phyloP scores from a whole-genome alignment of 2,797 vertebrate genomes.

The Alfaro cultratus region DNA sequence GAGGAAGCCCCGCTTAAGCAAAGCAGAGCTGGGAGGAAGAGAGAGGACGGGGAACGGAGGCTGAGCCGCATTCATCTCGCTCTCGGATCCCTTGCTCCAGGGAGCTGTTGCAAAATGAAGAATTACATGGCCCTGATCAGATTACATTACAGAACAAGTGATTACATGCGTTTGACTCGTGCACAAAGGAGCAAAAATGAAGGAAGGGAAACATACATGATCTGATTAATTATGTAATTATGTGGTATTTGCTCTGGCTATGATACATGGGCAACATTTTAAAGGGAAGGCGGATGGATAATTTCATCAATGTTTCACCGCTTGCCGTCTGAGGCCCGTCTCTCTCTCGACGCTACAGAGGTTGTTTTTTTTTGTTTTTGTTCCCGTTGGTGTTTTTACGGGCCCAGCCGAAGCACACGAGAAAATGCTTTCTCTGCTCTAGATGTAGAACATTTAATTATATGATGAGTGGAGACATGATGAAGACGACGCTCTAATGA shows the following conservation, averaged over 20 bases:
- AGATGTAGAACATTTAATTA: background rate
- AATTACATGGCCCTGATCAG: slow-evolving; percentile 79
- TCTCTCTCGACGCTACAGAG: slow-evolving; percentile 36
- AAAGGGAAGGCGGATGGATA: slow-evolving; percentile 59
- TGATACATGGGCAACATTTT: slow-evolving; percentile 69
- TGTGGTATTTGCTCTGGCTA: slow-evolving; percentile 69
- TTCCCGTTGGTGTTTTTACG: slow-evolving; percentile 22
- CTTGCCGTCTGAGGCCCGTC: slow-evolving; percentile 33
- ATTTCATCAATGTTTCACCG: slow-evolving; percentile 69
- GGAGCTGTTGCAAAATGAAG: slow-evolving; percentile 81
- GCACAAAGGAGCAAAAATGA: slow-evolving; percentile 68
- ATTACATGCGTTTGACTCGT: slow-evolving; percentile 78
- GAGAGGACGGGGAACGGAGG: slow-evolving; percentile 42
- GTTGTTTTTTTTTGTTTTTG: slow-evolving; percentile 23
- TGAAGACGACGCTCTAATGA: background rate
- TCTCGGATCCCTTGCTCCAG: slow-evolving; percentile 73
- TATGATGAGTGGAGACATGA: background rate
- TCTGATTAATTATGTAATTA: slow-evolving; percentile 82
- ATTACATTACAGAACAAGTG: slow-evolving; percentile 79
- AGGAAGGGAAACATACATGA: slow-evolving; percentile 73
- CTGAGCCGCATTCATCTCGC: slow-evolving; percentile 68
- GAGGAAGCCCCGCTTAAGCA: slow-evolving; percentile 61
- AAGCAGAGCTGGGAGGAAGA: slow-evolving; percentile 45
- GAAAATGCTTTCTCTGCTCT: background rate
- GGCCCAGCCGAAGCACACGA: background rate